These are phyloP conservation scores for Silurus lanzhouensis DNA, from an alignment of 2,797 vertebrate genomes.

Conservation along the genomic window DNA sequence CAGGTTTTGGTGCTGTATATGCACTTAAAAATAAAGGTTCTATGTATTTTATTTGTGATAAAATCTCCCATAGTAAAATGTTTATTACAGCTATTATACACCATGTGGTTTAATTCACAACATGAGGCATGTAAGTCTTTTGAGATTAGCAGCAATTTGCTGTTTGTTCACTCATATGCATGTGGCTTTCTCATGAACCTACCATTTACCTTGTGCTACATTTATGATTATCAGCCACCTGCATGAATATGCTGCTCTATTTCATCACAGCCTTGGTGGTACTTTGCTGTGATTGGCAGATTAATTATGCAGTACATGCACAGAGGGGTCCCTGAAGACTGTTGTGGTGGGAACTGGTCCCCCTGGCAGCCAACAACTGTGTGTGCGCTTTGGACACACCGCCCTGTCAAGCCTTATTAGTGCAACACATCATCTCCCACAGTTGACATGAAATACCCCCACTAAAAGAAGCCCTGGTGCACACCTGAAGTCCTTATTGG, in stretches of 20 bases:
- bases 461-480: conserved; percentile 45
- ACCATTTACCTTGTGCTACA: conserved; percentile 62
- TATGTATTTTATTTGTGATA: neutral
- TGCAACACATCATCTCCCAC: conserved; percentile 37
- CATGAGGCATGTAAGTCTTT: neutral
- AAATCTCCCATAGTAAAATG: conserved; percentile 21
- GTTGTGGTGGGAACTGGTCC: conserved; percentile 66
- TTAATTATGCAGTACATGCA: conserved; percentile 76
- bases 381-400: conserved; percentile 33
- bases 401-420: conserved; percentile 50
- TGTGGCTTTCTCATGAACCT: conserved; percentile 60
- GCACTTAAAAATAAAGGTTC: conserved; percentile 35
- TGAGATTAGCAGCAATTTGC: conserved; percentile 9
- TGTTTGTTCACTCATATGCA: conserved; percentile 12
- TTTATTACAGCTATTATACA: neutral
- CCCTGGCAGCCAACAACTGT: conserved; percentile 55
- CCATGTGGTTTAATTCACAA: neutral
- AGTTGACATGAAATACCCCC: conserved; percentile 45
- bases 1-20: conserved; percentile 14
- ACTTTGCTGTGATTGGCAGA: conserved; percentile 74
- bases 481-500: conserved; percentile 46
- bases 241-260: conserved; percentile 55
- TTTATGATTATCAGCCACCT: conserved; percentile 65
- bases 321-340: conserved; percentile 58
- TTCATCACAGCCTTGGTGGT: conserved; percentile 66